These are phyloP conservation scores for Diorhabda carinulata DNA, from an alignment of 1,140 invertebrate genomes.

Conservation along the genomic window DNA sequence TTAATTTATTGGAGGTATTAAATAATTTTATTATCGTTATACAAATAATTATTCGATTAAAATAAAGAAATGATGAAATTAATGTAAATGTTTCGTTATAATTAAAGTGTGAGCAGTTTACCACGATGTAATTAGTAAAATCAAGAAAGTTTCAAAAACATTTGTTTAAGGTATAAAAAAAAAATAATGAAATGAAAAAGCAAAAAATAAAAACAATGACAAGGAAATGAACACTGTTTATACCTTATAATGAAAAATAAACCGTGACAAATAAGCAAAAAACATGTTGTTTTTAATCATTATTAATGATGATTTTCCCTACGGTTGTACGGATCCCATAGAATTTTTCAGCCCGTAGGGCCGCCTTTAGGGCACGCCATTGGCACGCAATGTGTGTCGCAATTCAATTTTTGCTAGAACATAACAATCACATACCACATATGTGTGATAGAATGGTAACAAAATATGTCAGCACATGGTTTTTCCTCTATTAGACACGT, in stretches of 20 bases:
- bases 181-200: neutral
- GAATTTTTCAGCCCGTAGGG: conserved; percentile 7
- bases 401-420: conserved; percentile 33
- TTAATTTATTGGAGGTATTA: no score
- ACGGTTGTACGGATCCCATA: conserved; percentile 11
- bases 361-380: conserved; percentile 9
- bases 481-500: no score
- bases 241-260: neutral
- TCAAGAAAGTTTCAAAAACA: no score
- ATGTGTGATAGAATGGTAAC: conserved; percentile 41
- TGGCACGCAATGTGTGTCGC: conserved; percentile 17
- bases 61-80: no score
- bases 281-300: conserved; percentile 17
- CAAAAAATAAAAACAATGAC: neutral
- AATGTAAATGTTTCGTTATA: no score
- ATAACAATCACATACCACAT: conserved; percentile 45
- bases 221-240: neutral
- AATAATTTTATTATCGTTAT: no score
- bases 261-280: conserved; percentile 14
- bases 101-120: no score
- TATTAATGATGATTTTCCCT: conserved; percentile 22
- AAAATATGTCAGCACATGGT: conserved; percentile 21
- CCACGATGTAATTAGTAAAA: no score
- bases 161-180: neutral
- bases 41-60: no score